A percentile compares a stretch with the other conserved stretches of the same genome.
Conservation (phyloP, 23 tunicate genomes). For the Styela plicata region DNA sequence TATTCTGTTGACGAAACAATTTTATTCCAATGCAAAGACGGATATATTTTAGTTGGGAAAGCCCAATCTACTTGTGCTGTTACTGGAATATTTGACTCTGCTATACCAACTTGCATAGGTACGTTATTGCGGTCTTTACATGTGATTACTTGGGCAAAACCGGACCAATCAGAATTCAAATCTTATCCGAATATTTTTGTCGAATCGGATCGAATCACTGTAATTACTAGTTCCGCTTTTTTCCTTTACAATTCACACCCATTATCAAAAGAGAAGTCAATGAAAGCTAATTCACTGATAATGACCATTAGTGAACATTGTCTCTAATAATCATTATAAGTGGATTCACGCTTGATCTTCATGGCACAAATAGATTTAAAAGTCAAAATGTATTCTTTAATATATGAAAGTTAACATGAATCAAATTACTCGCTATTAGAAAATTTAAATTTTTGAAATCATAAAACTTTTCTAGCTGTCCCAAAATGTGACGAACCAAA, state of each 20-base stretch:
- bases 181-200: too few relatives aligned
- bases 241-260: too few relatives aligned
- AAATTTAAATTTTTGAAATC: too few relatives aligned
- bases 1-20: conserved; percentile 12
- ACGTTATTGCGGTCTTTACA: neutral
- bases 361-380: neutral
- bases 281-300: too few relatives aligned
- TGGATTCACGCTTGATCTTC: too few relatives aligned
- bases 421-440: too few relatives aligned
- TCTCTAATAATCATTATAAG: too few relatives aligned
- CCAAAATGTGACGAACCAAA: conserved; percentile 6
- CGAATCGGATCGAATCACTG: too few relatives aligned
- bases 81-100: conserved; percentile 14
- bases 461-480: neutral
- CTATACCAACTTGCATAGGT: conserved; percentile 29
- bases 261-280: too few relatives aligned
- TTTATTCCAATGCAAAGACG: conserved; percentile 16
- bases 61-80: neutral
- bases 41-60: conserved; percentile 30
- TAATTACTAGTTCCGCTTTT: too few relatives aligned
- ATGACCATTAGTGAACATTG: too few relatives aligned
- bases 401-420: too few relatives aligned
- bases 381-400: neutral
- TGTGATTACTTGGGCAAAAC: conserved; percentile 4
- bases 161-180: neutral